Evolutionary conservation across 37 sponge, comb jelly and placozoan species (phyloP).

Genomic region (Halichondria panicea): DNA sequence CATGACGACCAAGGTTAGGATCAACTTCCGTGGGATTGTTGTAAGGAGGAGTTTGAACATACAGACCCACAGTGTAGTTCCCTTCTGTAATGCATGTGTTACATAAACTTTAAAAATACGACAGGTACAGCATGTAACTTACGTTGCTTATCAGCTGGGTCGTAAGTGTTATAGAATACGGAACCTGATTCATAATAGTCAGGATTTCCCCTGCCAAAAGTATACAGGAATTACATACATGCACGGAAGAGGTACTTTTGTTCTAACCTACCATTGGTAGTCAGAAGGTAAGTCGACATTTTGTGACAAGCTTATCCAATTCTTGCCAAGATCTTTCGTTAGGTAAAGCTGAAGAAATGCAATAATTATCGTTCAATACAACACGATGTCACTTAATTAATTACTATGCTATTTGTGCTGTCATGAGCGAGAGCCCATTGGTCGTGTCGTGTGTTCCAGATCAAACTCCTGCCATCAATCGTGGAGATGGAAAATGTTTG

Average conservation of each 20-base stretch:
- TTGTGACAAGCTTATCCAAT: slow-evolving; percentile 33
- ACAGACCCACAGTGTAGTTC: slow-evolving; percentile 38
- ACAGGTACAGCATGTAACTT: background rate
- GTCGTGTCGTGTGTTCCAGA: slow-evolving; percentile 21
- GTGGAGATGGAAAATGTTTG: background rate
- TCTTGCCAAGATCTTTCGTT: slow-evolving; percentile 25
- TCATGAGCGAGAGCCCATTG: slow-evolving; percentile 21
- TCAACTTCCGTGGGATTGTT: slow-evolving; percentile 48
- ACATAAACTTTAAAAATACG: background rate
- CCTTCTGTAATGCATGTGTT: background rate
- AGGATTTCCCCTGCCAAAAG: slow-evolving; percentile 46
- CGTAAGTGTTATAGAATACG: slow-evolving; percentile 41
- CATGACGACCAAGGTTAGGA: slow-evolving; percentile 44
- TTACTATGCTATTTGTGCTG: slow-evolving; percentile 9
- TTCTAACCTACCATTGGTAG: slow-evolving; percentile 38
- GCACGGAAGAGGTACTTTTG: background rate
- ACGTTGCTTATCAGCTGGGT: slow-evolving; percentile 17
- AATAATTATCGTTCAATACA: too few relatives aligned
- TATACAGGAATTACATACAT: background rate
- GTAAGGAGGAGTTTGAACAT: slow-evolving; percentile 39
- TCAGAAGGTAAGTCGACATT: slow-evolving; percentile 14
- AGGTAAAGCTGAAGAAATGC: slow-evolving; percentile 49
- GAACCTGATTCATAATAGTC: background rate
- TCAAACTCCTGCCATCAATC: slow-evolving; percentile 21
- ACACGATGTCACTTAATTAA: too few relatives aligned